Evolutionary conservation across 2,888 invertebrate genomes (phyloP), one percentile per base, ranked within the genome.

Genomic region (Stramonita haemastoma): DNA sequence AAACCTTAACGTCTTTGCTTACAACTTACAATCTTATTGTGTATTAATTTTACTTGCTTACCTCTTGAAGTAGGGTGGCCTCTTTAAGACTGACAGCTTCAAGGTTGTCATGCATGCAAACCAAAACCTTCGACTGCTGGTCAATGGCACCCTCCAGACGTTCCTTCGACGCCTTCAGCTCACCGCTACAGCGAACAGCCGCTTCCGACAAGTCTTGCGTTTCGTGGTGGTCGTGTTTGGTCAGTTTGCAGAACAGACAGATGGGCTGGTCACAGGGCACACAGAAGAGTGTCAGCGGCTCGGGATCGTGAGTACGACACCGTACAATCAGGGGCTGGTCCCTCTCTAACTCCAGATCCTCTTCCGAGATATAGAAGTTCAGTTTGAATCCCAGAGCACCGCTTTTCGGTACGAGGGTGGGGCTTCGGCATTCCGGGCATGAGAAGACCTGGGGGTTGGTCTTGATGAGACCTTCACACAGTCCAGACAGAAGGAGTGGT

Each of bases 351-450:
- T 87, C 87, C 6, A 87, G 87, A 6, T 70, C 87, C 0, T 87
- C 87, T 46, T 87, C 87, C 13, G 8, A 26, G 87, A 87, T 34
- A 73, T 87, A 87, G 29, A 87, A 87, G 46, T 87, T 84, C n/a
- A 73, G 17, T 26, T 73, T 73, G 22, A 87, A 73, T 17, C 26
- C 87, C 29, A 29, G 26, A 8, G 66, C 87, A 22, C 87, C 87
- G 0, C 26, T 73, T 15, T 17, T 36, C 2, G 87, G 87, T 4
- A 87, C 73, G 6, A 34, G 8, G n/a, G 79, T 56, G 19, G 46
- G 15, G 17, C 13, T 56, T 13, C 87, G 46, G 56, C 87, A 87
- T 4, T 32, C 17, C 29, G 87, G 87, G 29, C 87, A 87, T 8
- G 87, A 77, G 46, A 87, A 77, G 87, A 26, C 8, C 19, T 60